phyloP scores from a whole-genome alignment of 1,140 invertebrate genomes.

The Scaptomyza montana region DNA sequence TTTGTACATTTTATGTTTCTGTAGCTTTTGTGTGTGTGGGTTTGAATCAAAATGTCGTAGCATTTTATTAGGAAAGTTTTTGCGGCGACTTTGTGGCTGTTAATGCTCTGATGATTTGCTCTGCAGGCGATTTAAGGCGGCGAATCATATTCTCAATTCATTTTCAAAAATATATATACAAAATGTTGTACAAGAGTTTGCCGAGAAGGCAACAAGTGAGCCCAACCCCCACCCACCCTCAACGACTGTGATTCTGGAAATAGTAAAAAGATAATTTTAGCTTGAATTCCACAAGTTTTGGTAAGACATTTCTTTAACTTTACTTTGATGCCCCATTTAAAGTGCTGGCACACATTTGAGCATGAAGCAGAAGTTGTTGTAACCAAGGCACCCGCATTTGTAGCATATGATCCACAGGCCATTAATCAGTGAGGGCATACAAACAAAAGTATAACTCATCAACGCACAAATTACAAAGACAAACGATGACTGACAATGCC shows the following conservation, averaged over 20 bases:
- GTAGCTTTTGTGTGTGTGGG: conserved; percentile 17
- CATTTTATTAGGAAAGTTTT: conserved; percentile 79
- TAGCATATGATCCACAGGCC: conserved; percentile 57
- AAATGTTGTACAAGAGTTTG: conserved; percentile 28
- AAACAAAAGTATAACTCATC: conserved; percentile 73
- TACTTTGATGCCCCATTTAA: background rate
- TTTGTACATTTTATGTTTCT: conserved; percentile 28
- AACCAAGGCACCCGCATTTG: conserved; percentile 45
- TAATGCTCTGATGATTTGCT: conserved; percentile 63
- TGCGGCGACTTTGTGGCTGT: conserved; percentile 51
- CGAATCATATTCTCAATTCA: conserved; percentile 39
- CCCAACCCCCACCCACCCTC: background rate
- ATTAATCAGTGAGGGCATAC: conserved; percentile 65
- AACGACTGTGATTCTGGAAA: too few species aligned
- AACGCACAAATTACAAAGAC: conserved; percentile 80
- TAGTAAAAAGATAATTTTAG: too few species aligned
- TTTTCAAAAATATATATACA: too few species aligned
- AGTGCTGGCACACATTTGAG: conserved; percentile 6
- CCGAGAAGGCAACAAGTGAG: conserved; percentile 29
- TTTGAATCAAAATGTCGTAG: conserved; percentile 55
- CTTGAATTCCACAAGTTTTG: too few species aligned
- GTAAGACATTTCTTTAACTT: conserved; percentile 10
- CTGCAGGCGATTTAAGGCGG: conserved; percentile 9
- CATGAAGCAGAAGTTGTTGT: background rate
- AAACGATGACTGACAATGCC: conserved; percentile 77